phyloP scores from a whole-genome alignment of 2,888 invertebrate genomes.

The Margaritifera margaritifera region DNA sequence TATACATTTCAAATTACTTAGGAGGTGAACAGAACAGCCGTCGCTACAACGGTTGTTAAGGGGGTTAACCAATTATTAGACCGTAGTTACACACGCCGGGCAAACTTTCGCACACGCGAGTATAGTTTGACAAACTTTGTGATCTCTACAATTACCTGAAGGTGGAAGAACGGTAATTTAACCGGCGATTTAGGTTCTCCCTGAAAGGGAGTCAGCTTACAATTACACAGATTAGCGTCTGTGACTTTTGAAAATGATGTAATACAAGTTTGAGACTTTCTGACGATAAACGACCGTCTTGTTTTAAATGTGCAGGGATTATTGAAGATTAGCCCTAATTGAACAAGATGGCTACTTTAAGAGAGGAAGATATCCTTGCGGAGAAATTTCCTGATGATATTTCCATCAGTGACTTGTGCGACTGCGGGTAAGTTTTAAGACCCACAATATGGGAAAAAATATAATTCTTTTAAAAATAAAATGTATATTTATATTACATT shows the following conservation, averaged over 20 bases:
- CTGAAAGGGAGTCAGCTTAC: too few relatives aligned
- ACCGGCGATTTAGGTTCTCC: too few relatives aligned
- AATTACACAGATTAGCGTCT: too few relatives aligned
- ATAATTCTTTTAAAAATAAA: neutral
- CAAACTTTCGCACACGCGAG: conserved; percentile 24
- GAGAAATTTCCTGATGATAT: conserved; percentile 63
- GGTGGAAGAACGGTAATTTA: neutral
- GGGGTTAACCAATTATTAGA: conserved; percentile 17
- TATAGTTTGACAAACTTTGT: conserved; percentile 30
- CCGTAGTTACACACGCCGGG: conserved; percentile 37
- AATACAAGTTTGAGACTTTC: too few relatives aligned
- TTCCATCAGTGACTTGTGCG: conserved; percentile 61
- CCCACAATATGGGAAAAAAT: neutral
- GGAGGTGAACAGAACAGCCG: conserved; percentile 51
- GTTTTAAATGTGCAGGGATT: too few relatives aligned
- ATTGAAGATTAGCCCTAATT: too few relatives aligned
- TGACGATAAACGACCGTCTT: too few relatives aligned
- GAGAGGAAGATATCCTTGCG: conserved; percentile 41
- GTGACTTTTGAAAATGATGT: too few relatives aligned
- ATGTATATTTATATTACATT: neutral
- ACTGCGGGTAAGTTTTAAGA: conserved; percentile 56
- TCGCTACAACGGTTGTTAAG: conserved; percentile 39
- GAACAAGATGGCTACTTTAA: conserved; percentile 27
- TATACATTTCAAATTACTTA: neutral
- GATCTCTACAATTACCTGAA: conserved; percentile 25